phyloP scores from a whole-genome alignment of 1,140 invertebrate species.

The Drosophila rufa region DNA sequence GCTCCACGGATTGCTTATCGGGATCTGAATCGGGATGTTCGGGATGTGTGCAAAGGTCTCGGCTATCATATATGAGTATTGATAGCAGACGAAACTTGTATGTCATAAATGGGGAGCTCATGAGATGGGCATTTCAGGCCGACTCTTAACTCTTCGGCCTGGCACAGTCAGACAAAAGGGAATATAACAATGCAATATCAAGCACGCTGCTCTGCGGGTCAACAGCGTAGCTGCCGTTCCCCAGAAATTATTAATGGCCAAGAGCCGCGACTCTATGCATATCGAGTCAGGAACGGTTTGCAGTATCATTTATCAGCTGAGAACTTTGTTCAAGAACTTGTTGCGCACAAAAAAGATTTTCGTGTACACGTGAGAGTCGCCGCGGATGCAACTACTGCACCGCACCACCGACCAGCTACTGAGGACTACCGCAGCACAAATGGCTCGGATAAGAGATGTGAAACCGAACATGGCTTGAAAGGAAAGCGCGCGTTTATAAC shows the following conservation, averaged over 20 bases:
- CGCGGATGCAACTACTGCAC: conserved; percentile 28
- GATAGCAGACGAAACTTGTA: conserved; percentile 10
- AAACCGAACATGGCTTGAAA: conserved; percentile 76
- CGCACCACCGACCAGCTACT: conserved; percentile 48
- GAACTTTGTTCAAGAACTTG: conserved; percentile 76
- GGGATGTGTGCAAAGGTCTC: neutral
- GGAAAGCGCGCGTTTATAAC: conserved; percentile 47
- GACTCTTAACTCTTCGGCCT: neutral
- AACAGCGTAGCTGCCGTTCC: neutral
- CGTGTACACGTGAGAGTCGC: conserved; percentile 73
- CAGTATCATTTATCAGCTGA: conserved; percentile 81
- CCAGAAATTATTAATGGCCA: conserved; percentile 73
- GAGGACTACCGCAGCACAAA: conserved; percentile 39
- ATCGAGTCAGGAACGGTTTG: conserved; percentile 67
- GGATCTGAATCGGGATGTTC: conserved; percentile 1
- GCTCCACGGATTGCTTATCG: conserved; percentile 54
- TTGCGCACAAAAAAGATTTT: conserved; percentile 84
- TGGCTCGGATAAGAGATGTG: conserved; percentile 58
- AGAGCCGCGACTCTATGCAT: conserved; percentile 60
- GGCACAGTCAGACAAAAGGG: conserved; percentile 20
- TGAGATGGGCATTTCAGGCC: neutral
- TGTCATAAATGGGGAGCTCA: conserved; percentile 1
- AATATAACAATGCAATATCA: conserved; percentile 14
- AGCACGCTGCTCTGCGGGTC: conserved; percentile 6
- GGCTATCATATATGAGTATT: conserved; percentile 20